Evolutionary conservation across 2,797 vertebrate genomes (phyloP).

Genomic region (Melanotaenia pygmaea): DNA sequence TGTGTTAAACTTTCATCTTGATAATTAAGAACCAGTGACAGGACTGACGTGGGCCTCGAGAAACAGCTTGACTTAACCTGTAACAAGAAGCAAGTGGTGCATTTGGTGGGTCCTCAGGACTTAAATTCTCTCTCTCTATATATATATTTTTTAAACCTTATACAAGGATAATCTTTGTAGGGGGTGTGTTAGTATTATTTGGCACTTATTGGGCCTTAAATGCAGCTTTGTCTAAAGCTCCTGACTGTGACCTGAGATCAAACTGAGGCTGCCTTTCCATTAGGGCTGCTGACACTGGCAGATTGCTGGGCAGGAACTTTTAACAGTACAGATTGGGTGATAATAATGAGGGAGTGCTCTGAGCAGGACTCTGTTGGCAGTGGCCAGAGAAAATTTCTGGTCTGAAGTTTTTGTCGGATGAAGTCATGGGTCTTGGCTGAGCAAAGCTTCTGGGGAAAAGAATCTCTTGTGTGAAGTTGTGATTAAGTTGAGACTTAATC

Average conservation of each 20-base stretch:
- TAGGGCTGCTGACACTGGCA: slow-evolving; percentile 55
- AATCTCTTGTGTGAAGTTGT: slow-evolving; percentile 56
- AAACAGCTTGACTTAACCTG: not conserved
- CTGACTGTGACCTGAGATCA: slow-evolving; percentile 47
- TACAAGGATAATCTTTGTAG: not conserved
- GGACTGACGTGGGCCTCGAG: not conserved
- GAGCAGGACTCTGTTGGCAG: slow-evolving; percentile 55
- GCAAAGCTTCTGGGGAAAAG: slow-evolving; percentile 41
- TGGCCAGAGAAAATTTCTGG: slow-evolving; percentile 26
- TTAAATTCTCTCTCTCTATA: not conserved
- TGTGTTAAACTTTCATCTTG: not conserved
- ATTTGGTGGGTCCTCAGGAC: not conserved
- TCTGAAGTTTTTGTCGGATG: slow-evolving; percentile 54
- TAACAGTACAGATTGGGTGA: slow-evolving; percentile 77
- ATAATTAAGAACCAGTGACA: not conserved
- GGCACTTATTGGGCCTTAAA: not conserved
- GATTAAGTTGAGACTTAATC: slow-evolving; percentile 39
- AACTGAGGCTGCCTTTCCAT: slow-evolving; percentile 20
- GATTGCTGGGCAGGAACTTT: slow-evolving; percentile 70
- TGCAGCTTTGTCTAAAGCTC: not conserved
- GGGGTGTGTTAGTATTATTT: not conserved
- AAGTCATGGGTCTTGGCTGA: slow-evolving; percentile 61
- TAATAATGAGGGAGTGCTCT: slow-evolving; percentile 66
- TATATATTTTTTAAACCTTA: not conserved
- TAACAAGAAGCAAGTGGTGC: not conserved